These are phyloP conservation scores for Tridacna gigas DNA, from an alignment of 2,888 invertebrate genomes.

Conservation along the genomic window DNA sequence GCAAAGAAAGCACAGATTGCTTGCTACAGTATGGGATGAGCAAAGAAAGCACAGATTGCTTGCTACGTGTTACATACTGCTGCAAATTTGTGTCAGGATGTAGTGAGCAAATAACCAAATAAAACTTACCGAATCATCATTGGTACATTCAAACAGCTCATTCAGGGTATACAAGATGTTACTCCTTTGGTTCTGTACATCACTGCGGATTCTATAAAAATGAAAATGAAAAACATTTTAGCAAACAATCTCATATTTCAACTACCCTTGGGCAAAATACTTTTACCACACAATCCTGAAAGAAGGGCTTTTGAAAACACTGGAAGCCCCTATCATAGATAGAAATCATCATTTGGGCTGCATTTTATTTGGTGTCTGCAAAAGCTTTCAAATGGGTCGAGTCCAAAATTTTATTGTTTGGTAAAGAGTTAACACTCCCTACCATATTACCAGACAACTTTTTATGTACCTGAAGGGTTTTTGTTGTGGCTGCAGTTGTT, in stretches of 20 bases:
- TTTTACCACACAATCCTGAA: too few relatives aligned
- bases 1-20: too few relatives aligned
- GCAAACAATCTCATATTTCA: too few relatives aligned
- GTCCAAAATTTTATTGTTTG: not conserved
- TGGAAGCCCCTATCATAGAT: not conserved
- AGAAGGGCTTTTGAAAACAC: too few relatives aligned
- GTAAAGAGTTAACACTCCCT: not conserved
- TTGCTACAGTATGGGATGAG: too few relatives aligned
- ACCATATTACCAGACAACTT: too few relatives aligned
- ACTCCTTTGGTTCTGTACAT: slow-evolving; percentile 1
- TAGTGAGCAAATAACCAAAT: not conserved
- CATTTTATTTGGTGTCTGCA: not conserved
- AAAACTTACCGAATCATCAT: slow-evolving; percentile 46
- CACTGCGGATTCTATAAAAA: slow-evolving; percentile 6
- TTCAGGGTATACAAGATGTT: slow-evolving; percentile 45
- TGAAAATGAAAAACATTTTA: not conserved
- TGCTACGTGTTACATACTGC: too few relatives aligned
- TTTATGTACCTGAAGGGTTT: too few relatives aligned
- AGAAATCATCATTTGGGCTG: too few relatives aligned
- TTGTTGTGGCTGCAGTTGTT: too few relatives aligned
- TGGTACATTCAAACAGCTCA: slow-evolving; percentile 62
- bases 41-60: too few relatives aligned
- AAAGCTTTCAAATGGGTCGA: not conserved
- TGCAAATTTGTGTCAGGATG: not conserved
- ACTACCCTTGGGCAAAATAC: too few relatives aligned